These are phyloP conservation scores for Galerucella calmariensis DNA, from an alignment of 2,888 invertebrate species.

Conservation along the genomic window DNA sequence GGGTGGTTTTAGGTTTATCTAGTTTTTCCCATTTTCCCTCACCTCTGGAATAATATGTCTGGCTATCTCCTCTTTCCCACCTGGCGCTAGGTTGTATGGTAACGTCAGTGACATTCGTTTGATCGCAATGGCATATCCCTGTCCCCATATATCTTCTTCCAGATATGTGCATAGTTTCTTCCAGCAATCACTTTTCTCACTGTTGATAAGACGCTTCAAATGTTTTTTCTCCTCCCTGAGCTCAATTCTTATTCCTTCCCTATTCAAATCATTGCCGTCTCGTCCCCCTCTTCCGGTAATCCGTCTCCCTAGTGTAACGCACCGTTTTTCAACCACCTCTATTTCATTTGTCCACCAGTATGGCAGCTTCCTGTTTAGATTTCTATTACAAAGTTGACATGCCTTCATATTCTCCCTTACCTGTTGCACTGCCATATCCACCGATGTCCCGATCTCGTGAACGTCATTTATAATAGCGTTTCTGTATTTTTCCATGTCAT, in stretches of 20 bases:
- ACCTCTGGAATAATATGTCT: neutral
- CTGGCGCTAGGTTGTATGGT: too few relatives aligned
- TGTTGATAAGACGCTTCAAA: too few relatives aligned
- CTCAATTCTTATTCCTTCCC: neutral
- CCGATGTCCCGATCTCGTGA: slow-evolving; percentile 3
- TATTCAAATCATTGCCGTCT: neutral
- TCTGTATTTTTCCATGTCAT: slow-evolving; percentile 7
- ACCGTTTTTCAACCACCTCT: neutral
- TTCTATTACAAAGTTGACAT: slow-evolving; percentile 3
- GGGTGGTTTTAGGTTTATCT: neutral
- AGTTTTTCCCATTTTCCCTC: neutral
- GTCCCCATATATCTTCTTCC: too few relatives aligned
- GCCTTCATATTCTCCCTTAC: too few relatives aligned
- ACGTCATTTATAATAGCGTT: slow-evolving; percentile 3
- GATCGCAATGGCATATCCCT: too few relatives aligned
- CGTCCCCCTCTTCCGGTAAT: slow-evolving; percentile 3
- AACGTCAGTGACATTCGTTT: too few relatives aligned
- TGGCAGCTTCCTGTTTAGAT: slow-evolving; percentile 6
- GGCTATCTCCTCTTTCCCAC: neutral
- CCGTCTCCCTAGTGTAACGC: neutral
- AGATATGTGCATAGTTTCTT: too few relatives aligned
- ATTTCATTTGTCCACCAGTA: too few relatives aligned
- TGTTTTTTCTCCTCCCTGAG: too few relatives aligned
- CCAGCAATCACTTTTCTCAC: too few relatives aligned
- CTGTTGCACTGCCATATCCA: neutral